Evolutionary conservation across 2,888 invertebrate genomes (phyloP), one percentile per base, ranked within the genome.

Genomic region (Tipula vernalis): DNA sequence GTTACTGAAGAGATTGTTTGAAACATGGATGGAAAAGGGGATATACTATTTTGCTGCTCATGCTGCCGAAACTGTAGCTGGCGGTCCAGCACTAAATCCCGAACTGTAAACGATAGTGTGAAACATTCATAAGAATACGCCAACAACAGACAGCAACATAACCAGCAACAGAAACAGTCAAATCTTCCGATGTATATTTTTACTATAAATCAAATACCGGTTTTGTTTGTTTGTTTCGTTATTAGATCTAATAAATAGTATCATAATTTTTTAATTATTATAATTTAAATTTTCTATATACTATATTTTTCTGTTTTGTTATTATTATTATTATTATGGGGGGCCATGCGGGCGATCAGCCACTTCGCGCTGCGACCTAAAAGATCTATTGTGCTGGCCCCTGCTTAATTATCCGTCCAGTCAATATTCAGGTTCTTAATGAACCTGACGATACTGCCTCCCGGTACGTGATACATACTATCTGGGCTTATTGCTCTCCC

Each of bases 1-100:
- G 97, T 92, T 96, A 89, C 95, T 97, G 95, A 96, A 96, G 91
- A 96, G 96, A 88, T 91, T 95, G 88, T 96, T 96, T 92, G 95
- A 96, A 91, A 93, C 94, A 88, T 95, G 95, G 90, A 93, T 96
- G 90, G 96, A 96, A 92, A 96, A 95, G 91, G 95, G 96, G 90
- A 95, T 97, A 91, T 95, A 96, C 91, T 96, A 95, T 91, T 96
- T 96, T 89, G 96, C 96, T 88, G 94, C 93, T 86, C 95, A 94
- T 91, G 96, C 96, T 89, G 95, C 96, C 87, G 95, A 95, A 91
- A 92, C 94, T 87, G 94, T 95, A 8, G 92, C 95, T 87, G 93
- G 93, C 86, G 93, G 93, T 88, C 90, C 92, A 87, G 39, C 86
- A 18, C 28, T 28, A 83, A 86, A 86, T 83, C 51, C 18, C 85